phyloP scores from a whole-genome alignment of 2,888 invertebrate species.

The Sarcophaga rosellei region DNA sequence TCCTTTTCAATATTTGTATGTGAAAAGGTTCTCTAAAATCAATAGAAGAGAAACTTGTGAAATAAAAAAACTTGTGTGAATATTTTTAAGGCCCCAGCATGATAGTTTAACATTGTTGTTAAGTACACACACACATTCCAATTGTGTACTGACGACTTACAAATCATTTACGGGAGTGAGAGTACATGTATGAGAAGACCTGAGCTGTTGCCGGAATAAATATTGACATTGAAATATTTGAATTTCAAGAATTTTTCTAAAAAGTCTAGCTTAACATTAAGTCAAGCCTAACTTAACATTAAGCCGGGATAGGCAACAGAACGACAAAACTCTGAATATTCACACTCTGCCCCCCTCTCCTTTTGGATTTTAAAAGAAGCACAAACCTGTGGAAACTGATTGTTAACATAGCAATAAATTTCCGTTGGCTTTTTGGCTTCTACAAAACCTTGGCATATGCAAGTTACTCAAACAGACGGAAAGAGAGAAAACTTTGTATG shows the following conservation, averaged over 20 bases:
- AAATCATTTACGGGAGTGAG: no score
- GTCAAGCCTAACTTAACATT: not conserved
- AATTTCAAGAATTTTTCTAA: not conserved
- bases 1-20: not conserved
- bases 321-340: no score
- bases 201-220: no score
- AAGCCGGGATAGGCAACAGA: not conserved
- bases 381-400: no score
- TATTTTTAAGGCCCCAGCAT: not conserved
- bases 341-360: no score
- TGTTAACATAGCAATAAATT: no score
- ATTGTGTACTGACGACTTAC: not conserved
- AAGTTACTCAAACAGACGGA: no score
- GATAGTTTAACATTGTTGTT: constrained; percentile 10
- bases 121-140: constrained; percentile 38
- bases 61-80: not conserved
- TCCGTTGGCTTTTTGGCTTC: no score
- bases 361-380: no score
- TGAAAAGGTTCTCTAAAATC: not conserved
- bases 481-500: no score
- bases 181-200: no score
- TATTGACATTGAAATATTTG: not conserved
- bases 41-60: not conserved
- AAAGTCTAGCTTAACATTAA: not conserved
- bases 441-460: no score